Conservation (phyloP, 1,140 invertebrate genomes). For the Ceratitis capitata region DNA sequence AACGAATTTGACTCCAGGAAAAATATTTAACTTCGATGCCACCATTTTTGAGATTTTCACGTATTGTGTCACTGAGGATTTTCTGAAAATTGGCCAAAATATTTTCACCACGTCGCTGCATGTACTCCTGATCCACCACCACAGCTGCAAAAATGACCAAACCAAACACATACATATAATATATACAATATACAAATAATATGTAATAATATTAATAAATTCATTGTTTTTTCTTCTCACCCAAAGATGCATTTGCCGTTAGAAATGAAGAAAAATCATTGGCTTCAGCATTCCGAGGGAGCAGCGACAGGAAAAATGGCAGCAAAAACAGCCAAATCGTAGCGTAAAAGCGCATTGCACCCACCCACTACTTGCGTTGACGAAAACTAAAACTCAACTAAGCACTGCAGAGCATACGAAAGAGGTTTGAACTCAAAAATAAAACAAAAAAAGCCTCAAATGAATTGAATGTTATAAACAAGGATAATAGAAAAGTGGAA, state of each 20-base stretch:
- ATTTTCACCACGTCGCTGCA: slow-evolving; percentile 69
- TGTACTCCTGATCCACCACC: slow-evolving; percentile 71
- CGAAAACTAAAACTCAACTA: neutral
- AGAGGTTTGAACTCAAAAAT: neutral
- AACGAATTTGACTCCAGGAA: slow-evolving; percentile 71
- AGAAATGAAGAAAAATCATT: slow-evolving; percentile 77
- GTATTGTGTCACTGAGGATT: slow-evolving; percentile 69
- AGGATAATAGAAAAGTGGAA: neutral
- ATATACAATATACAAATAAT: neutral
- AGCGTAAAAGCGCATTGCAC: neutral
- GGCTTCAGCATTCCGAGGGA: slow-evolving; percentile 42
- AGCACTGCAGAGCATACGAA: neutral
- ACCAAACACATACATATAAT: neutral
- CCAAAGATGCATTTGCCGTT: slow-evolving; percentile 75
- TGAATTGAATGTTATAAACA: neutral
- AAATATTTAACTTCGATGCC: slow-evolving; percentile 73
- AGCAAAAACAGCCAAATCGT: neutral
- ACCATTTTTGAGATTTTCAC: slow-evolving; percentile 71
- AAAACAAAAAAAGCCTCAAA: neutral
- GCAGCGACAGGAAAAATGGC: neutral
- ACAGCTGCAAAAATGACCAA: slow-evolving; percentile 66
- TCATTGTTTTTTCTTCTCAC: slow-evolving; percentile 67
- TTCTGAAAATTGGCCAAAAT: slow-evolving; percentile 70
- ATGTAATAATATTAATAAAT: too few species aligned
- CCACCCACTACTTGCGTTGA: too few species aligned